A percentile compares a stretch with the other conserved stretches of the same genome.
Conservation (phyloP, 2,797 vertebrate genomes). For the Rhinatrema bivittatum region DNA sequence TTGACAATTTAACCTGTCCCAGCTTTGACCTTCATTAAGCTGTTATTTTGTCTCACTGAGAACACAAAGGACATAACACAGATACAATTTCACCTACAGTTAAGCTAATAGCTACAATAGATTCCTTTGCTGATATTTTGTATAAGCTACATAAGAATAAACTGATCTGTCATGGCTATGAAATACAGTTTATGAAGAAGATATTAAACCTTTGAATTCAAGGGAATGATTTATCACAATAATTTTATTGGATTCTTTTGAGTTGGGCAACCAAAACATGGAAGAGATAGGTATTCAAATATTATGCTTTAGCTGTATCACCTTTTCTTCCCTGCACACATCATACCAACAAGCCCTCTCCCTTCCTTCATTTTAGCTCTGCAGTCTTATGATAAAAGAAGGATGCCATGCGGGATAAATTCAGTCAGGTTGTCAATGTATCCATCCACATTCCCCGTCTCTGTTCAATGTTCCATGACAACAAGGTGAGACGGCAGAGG, state of each 20-base stretch:
- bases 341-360: neutral
- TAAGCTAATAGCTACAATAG: neutral
- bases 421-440: constrained; percentile 39
- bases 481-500: constrained; percentile 96
- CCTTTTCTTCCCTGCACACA: neutral
- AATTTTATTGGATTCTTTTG: constrained; percentile 14
- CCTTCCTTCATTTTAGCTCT: neutral
- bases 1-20: neutral
- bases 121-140: neutral
- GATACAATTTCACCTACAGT: rapidly evolving
- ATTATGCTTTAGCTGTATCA: neutral
- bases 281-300: constrained; percentile 3
- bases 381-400: constrained; percentile 7
- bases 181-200: constrained; percentile 15
- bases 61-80: neutral
- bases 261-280: neutral
- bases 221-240: too few species aligned
- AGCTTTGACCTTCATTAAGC: neutral
- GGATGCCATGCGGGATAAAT: constrained; percentile 41
- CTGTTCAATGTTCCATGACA: constrained; percentile 86
- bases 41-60: neutral
- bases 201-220: constrained; percentile 41
- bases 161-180: rapidly evolving
- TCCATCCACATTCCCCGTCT: constrained; percentile 77
- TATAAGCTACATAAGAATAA: rapidly evolving